Evolutionary conservation across 2,888 invertebrate species (phyloP).

Genomic region (Podabrus alpinus): DNA sequence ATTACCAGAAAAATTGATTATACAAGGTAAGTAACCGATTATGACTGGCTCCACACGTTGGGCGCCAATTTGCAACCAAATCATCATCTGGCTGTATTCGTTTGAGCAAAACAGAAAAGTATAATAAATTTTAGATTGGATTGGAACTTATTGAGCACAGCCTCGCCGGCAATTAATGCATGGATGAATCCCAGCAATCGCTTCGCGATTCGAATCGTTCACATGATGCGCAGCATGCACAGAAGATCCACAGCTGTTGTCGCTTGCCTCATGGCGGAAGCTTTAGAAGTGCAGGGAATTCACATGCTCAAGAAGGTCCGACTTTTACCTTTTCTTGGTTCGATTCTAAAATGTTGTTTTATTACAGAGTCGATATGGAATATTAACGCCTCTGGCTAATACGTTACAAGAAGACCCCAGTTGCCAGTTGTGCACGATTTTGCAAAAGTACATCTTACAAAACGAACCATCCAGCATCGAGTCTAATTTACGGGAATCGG

Average conservation of each 20-base stretch:
- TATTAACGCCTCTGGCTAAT: slow-evolving; percentile 83
- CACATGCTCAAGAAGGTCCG: slow-evolving; percentile 78
- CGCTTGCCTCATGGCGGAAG: slow-evolving; percentile 94
- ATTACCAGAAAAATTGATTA: slow-evolving; percentile 94
- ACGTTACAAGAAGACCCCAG: slow-evolving; percentile 95
- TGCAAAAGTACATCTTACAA: slow-evolving; percentile 81
- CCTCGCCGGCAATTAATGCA: slow-evolving; percentile 94
- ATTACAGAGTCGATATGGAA: slow-evolving; percentile 84
- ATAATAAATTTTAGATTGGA: slow-evolving; percentile 69
- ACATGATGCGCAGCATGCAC: slow-evolving; percentile 79
- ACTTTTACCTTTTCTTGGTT: slow-evolving; percentile 16
- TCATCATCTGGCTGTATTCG: too few species aligned
- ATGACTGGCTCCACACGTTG: neutral
- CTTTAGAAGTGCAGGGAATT: slow-evolving; percentile 83
- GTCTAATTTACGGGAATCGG: slow-evolving; percentile 78
- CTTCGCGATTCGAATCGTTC: slow-evolving; percentile 81
- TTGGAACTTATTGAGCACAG: slow-evolving; percentile 95
- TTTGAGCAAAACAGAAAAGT: too few species aligned
- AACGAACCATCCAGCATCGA: slow-evolving; percentile 79
- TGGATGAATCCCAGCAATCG: slow-evolving; percentile 97
- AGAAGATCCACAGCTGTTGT: slow-evolving; percentile 83
- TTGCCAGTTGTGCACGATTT: slow-evolving; percentile 87
- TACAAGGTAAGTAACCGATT: slow-evolving; percentile 65
- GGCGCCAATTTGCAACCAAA: neutral
- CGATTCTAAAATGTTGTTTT: neutral